Evolutionary conservation across 1,140 invertebrate species (phyloP).

Genomic region (Neodiprion virginianus): DNA sequence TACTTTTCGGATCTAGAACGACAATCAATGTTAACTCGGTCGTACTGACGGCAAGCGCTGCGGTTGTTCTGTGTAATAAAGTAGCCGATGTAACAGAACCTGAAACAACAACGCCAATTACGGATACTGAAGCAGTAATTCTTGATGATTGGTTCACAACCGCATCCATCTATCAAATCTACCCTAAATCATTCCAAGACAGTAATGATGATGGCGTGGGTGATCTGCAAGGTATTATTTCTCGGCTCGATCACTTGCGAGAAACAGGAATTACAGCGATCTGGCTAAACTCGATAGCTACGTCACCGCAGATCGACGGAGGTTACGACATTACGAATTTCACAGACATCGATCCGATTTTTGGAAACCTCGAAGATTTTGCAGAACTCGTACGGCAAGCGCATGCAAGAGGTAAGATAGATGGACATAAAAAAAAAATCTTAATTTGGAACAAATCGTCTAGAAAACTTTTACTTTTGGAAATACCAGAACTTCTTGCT

Average conservation of each 20-base stretch:
- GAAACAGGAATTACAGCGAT: slow-evolving; percentile 46
- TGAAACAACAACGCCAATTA: too few relatives aligned
- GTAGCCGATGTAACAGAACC: too few relatives aligned
- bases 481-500: too few relatives aligned
- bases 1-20: too few relatives aligned
- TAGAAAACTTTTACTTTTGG: too few relatives aligned
- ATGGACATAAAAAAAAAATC: too few relatives aligned
- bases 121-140: too few relatives aligned
- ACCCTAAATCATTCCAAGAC: slow-evolving; percentile 78
- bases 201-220: slow-evolving; percentile 75
- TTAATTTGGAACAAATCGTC: too few relatives aligned
- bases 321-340: slow-evolving; percentile 57
- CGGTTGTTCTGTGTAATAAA: too few relatives aligned
- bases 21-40: too few relatives aligned
- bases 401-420: not conserved
- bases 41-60: too few relatives aligned
- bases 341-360: slow-evolving; percentile 52
- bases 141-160: slow-evolving; percentile 69
- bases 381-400: slow-evolving; percentile 41
- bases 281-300: slow-evolving; percentile 61
- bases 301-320: slow-evolving; percentile 56
- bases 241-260: too few relatives aligned
- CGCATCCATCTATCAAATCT: slow-evolving; percentile 73
- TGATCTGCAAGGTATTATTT: slow-evolving; percentile 71
- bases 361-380: slow-evolving; percentile 63